Evolutionary conservation across 92 coral and sea anemone species (phyloP).

Genomic region (Phenganax marumi): DNA sequence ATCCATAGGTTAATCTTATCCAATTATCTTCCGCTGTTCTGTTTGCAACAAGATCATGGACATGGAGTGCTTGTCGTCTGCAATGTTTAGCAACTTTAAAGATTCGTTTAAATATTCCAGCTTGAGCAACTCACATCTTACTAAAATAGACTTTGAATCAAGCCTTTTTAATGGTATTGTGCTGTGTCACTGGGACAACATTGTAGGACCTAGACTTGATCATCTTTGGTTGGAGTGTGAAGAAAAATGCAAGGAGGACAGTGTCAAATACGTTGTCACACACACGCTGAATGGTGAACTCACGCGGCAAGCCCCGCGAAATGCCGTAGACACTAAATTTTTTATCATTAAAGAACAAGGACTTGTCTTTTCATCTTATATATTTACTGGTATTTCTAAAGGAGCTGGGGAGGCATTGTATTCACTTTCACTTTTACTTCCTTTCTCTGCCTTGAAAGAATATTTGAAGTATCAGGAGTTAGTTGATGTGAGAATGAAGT

Average conservation of each 20-base stretch:
- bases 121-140: conserved; percentile 12
- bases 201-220: conserved; percentile 79
- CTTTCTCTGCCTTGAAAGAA: conserved; percentile 66
- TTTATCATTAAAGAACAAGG: conserved; percentile 81
- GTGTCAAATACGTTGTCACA: conserved; percentile 85
- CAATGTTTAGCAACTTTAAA: conserved; percentile 22
- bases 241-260: conserved; percentile 64
- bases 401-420: conserved; percentile 72
- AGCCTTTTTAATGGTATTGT: conserved; percentile 78
- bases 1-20: background rate
- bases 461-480: conserved; percentile 79
- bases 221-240: conserved; percentile 88
- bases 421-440: conserved; percentile 71
- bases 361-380: conserved; percentile 82
- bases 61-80: conserved; percentile 37
- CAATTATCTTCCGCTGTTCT: background rate
- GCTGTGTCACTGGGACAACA: conserved; percentile 90
- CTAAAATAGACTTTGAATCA: conserved; percentile 52
- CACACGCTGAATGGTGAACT: conserved; percentile 94
- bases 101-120: conserved; percentile 35
- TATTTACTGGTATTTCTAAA: conserved; percentile 76
- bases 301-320: conserved; percentile 87
- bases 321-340: conserved; percentile 81
- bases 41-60: conserved; percentile 34
- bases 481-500: conserved; percentile 79